phyloP scores from a whole-genome alignment of 2,113 vertebrate genomes.

The Telmatochromis bifrenatus region DNA sequence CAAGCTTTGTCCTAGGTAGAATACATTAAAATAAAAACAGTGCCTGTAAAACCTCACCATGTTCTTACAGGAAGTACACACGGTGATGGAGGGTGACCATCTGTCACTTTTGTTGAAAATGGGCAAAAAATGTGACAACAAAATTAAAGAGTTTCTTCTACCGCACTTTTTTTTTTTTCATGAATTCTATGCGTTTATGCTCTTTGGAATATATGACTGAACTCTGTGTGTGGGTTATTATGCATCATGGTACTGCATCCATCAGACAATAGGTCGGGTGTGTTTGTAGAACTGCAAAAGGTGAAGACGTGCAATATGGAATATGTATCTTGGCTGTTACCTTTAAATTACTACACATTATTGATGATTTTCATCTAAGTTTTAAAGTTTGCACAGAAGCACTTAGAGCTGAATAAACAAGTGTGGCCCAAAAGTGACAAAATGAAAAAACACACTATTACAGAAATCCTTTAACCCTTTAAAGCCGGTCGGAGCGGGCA shows the following conservation, averaged over 20 bases:
- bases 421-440: too few relatives aligned
- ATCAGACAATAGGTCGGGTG: neutral
- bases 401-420: neutral
- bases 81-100: neutral
- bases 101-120: neutral
- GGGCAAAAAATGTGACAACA: neutral
- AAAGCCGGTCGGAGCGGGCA: too few relatives aligned
- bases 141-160: neutral
- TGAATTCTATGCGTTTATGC: neutral
- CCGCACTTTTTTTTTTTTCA: neutral
- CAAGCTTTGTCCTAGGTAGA: neutral
- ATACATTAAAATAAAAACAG: neutral
- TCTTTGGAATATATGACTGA: neutral
- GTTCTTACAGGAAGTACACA: neutral
- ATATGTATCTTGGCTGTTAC: neutral
- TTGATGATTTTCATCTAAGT: neutral
- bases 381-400: neutral
- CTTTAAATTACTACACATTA: neutral
- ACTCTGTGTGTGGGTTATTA: neutral
- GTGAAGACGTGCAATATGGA: neutral
- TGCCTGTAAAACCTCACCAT: neutral
- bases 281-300: neutral
- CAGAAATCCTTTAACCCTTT: neutral
- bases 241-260: neutral
- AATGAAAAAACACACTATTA: neutral